Evolutionary conservation across 2,113 vertebrate genomes (phyloP).

Genomic region (Bos javanicus): DNA sequence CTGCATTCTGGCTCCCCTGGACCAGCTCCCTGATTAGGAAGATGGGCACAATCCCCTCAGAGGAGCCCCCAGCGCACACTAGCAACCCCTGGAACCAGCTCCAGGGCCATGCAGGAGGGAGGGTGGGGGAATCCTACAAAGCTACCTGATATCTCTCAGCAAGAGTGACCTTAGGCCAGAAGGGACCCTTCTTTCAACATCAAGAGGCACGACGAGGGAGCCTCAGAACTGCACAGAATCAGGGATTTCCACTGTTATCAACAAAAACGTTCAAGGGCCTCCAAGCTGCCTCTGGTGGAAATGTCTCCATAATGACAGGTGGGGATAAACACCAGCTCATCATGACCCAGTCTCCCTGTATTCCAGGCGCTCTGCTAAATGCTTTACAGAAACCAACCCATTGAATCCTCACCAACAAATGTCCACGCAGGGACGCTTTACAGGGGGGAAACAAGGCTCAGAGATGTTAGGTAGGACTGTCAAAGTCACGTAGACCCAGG

Average conservation of each 20-base stretch:
- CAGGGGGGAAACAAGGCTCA: background rate
- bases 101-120: background rate
- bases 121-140: background rate
- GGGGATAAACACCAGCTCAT: fast-evolving
- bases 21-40: background rate
- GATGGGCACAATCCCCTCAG: fast-evolving
- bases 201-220: fast-evolving
- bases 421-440: fast-evolving
- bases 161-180: background rate
- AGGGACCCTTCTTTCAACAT: background rate
- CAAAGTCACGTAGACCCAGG: background rate
- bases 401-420: fast-evolving
- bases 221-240: background rate
- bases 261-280: background rate
- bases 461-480: no score
- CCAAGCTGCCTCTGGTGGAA: background rate
- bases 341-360: fast-evolving
- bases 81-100: fast-evolving
- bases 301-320: fast-evolving
- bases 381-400: background rate
- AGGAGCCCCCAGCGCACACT: fast-evolving
- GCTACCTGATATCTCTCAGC: fast-evolving
- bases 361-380: fast-evolving
- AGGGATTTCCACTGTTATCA: background rate
- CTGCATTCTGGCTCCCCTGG: background rate